Base-by-base conservation (phyloP, 2,888 invertebrate species). In the Sericinus montela region DNA sequence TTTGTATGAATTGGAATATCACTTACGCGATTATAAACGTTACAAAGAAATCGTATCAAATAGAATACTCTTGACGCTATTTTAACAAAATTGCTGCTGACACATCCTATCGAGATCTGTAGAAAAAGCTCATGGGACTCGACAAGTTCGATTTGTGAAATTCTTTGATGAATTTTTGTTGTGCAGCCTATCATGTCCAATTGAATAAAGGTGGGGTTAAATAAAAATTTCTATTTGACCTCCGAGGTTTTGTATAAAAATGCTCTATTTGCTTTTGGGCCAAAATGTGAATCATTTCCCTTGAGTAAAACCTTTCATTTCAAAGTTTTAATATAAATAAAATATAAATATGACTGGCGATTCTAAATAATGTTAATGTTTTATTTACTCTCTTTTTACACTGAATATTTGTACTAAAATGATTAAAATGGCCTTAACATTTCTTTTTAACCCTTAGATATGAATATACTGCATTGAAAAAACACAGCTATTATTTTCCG, bases 81-180 rank as follows among this genome's bases (percentile, higher is more conserved):
- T 42, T 42, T 11, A 42, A 13, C 19, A 32, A 32, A 16, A 42
- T 42, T 42, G 32, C 32, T 42, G 13, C 32, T 23, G 35, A 35
- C 43, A 23, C 19, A 32, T 34, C 43, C 14, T 23, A 35, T 34
- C 43, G 10, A 23, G 23, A 43, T 39, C 42, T 13, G n/a, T 34
- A 23, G 19, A n/a, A 13, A 25, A 3, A 5, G 14, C 43, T 25
- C 34, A 2, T 11, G 25, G 43, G 43, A 43, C 43, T 13, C 15
- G 19, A 35, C 11, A 43, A 13, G 15, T 32, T 30, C 30, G 14
- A 9, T 40, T 40, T 40, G 28, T 35, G 25, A n/a, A 7, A 34
- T n/a, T 23, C 34, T 43, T 43, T 6, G 43, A 23, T 10, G 16
- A 34, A 34, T 34, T 25, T 34, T 19, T 43, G 23, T 43, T 35